Conservation (phyloP, 1,140 invertebrate species). For the Neodiprion fabricii region DNA sequence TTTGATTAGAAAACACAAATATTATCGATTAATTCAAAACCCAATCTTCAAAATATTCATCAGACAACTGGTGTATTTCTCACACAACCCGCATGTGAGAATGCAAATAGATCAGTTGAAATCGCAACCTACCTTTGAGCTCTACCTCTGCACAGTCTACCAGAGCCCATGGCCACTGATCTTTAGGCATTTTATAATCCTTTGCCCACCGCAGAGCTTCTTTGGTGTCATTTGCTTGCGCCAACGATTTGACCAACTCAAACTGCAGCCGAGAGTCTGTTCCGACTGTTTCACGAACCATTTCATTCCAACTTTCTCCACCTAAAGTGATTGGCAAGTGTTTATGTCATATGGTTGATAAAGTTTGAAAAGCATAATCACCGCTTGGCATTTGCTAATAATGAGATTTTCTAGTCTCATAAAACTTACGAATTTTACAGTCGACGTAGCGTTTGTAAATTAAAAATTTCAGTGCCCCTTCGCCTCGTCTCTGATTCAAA, state of each 20-base stretch:
- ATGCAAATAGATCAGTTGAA: no score
- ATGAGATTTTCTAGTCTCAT: constrained; percentile 17
- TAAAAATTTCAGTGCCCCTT: constrained; percentile 71
- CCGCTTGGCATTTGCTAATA: constrained; percentile 38
- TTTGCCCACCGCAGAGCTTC: constrained; percentile 71
- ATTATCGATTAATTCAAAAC: no score
- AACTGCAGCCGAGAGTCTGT: constrained; percentile 61
- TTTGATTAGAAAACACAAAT: neutral
- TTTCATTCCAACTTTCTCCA: constrained; percentile 70
- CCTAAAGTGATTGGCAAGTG: constrained; percentile 45
- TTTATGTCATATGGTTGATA: constrained; percentile 10
- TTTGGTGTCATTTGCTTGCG: constrained; percentile 60
- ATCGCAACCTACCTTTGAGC: constrained; percentile 36
- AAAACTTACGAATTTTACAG: constrained; percentile 62
- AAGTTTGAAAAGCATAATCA: constrained; percentile 22
- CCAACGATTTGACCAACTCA: constrained; percentile 62
- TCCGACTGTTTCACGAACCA: constrained; percentile 70
- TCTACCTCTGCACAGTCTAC: constrained; percentile 40
- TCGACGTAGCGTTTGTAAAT: constrained; percentile 70
- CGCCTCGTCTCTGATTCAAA: constrained; percentile 67
- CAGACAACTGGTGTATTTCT: no score
- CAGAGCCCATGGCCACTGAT: constrained; percentile 64
- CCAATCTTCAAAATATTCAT: no score
- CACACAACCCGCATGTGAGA: no score
- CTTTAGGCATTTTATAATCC: constrained; percentile 65